A percentile compares a stretch with the other conserved stretches of the same genome.
These are phyloP conservation scores for Artibeus lituratus DNA, from an alignment of 2,797 vertebrate species.

Conservation along the genomic window DNA sequence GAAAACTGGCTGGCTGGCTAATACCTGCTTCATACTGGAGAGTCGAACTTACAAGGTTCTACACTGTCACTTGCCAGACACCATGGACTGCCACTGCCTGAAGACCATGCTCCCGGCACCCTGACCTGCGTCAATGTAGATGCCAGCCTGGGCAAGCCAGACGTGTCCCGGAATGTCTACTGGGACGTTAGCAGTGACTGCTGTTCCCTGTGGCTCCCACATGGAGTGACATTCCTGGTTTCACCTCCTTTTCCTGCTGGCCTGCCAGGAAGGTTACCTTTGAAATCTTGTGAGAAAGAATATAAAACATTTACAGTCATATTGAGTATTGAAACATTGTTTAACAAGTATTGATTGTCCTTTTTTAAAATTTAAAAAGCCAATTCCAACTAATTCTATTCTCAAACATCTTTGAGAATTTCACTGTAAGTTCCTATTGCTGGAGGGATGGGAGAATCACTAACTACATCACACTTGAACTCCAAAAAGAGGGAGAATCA, in stretches of 20 bases:
- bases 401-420: not conserved
- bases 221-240: not conserved
- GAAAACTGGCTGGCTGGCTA: not conserved
- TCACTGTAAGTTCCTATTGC: not conserved
- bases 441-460: not conserved
- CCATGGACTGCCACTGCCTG: not conserved
- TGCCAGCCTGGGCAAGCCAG: not conserved
- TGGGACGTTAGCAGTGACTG: not conserved
- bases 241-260: not conserved
- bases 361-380: slow-evolving; percentile 6
- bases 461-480: not conserved
- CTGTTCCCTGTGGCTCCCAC: not conserved
- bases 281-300: slow-evolving; percentile 21
- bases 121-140: not conserved
- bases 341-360: not conserved
- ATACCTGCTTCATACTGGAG: not conserved
- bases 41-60: not conserved
- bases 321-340: not conserved
- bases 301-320: not conserved
- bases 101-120: not conserved
- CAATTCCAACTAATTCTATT: slow-evolving; percentile 5
- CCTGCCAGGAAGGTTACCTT: not conserved
- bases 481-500: not conserved
- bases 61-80: not conserved
- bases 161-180: not conserved